These are phyloP conservation scores for Cremastinae sp. DNA, from an alignment of 2,888 invertebrate genomes.

Conservation along the genomic window DNA sequence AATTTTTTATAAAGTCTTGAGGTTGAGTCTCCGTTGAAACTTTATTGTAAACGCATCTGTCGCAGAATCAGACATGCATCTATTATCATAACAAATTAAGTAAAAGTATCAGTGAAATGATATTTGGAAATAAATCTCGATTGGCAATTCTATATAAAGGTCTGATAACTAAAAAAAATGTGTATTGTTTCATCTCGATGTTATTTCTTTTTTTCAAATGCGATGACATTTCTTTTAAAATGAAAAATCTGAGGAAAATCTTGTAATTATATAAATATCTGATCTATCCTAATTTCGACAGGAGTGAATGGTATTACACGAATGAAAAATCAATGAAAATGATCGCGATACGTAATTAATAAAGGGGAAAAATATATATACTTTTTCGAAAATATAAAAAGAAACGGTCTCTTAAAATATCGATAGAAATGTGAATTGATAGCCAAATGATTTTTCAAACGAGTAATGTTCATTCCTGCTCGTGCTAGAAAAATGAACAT, in stretches of 20 bases:
- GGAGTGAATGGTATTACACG: neutral
- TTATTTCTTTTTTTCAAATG: conserved; percentile 7
- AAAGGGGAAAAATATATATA: conserved; percentile 6
- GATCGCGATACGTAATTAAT: neutral
- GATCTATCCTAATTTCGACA: neutral
- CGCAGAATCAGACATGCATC: neutral
- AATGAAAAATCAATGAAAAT: conserved; percentile 14
- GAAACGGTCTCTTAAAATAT: neutral
- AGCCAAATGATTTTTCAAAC: conserved; percentile 8
- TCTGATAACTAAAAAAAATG: conserved; percentile 48
- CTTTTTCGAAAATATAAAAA: neutral
- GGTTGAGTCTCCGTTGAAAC: conserved; percentile 36
- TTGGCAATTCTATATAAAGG: conserved; percentile 47
- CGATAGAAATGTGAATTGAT: neutral
- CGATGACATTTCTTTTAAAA: neutral
- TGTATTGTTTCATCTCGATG: neutral
- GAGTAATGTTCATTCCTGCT: neutral
- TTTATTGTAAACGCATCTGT: conserved; percentile 14
- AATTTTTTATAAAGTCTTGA: conserved; percentile 19
- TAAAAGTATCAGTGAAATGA: conserved; percentile 13
- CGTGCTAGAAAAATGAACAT: neutral
- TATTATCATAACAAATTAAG: conserved; percentile 6
- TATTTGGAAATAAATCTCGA: conserved; percentile 36
- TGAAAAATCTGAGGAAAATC: too few species aligned
- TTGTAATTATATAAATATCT: too few species aligned